phyloP scores from a whole-genome alignment of 1,140 invertebrate genomes.

The Sarcophaga bullata region DNA sequence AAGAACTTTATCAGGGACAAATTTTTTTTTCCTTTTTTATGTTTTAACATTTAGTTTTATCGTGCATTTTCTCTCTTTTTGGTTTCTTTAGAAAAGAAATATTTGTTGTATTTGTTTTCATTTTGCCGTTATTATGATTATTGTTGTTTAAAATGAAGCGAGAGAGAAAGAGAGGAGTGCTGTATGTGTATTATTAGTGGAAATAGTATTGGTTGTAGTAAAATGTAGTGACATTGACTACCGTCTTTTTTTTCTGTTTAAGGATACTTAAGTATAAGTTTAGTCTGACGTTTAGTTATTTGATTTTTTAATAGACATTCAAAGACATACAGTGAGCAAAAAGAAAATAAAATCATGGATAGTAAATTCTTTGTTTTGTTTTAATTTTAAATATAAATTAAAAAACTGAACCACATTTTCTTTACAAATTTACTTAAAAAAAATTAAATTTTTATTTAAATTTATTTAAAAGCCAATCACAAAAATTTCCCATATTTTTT shows the following conservation, averaged over 20 bases:
- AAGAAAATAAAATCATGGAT: too few relatives aligned
- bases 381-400: too few relatives aligned
- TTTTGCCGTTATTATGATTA: background rate
- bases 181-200: background rate
- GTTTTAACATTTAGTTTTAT: slow-evolving; percentile 19
- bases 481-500: background rate
- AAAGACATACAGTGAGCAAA: too few relatives aligned
- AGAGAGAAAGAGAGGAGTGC: background rate
- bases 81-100: slow-evolving; percentile 10
- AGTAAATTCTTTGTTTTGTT: too few relatives aligned
- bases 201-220: background rate
- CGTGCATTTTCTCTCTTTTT: background rate
- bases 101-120: background rate
- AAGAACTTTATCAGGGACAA: slow-evolving; percentile 17
- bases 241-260: background rate
- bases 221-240: slow-evolving; percentile 4
- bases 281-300: slow-evolving; percentile 10
- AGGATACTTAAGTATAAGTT: slow-evolving; percentile 3
- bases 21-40: background rate
- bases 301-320: background rate
- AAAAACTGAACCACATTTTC: too few relatives aligned
- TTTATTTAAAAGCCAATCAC: too few relatives aligned
- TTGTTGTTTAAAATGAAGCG: background rate
- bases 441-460: too few relatives aligned
- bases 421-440: too few relatives aligned